phyloP scores from a whole-genome alignment of 1,140 invertebrate genomes.

The Drosophila pseudoobscura region DNA sequence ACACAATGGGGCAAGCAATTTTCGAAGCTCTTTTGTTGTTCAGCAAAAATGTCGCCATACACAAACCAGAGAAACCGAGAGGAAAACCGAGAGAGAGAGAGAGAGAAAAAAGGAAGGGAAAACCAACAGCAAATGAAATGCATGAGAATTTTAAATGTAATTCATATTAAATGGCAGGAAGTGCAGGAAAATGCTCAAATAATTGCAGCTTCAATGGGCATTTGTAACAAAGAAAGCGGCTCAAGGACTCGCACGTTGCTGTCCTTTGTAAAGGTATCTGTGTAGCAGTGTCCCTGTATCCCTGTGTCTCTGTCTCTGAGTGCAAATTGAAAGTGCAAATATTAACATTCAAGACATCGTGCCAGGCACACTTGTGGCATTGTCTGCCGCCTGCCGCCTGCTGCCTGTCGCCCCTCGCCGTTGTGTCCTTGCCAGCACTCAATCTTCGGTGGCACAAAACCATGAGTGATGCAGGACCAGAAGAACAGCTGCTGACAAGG shows the following conservation, averaged over 20 bases:
- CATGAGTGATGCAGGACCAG: conserved; percentile 36
- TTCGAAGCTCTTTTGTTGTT: conserved; percentile 24
- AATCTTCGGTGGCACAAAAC: conserved; percentile 14
- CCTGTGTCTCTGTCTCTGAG: conserved; percentile 25
- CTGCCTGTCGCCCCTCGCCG: background rate
- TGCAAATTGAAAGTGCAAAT: conserved; percentile 74
- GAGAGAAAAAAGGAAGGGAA: conserved; percentile 10
- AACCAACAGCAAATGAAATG: conserved; percentile 35
- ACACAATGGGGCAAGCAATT: conserved; percentile 32
- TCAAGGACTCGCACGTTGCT: conserved; percentile 29
- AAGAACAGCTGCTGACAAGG: conserved; percentile 47
- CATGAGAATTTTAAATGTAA: conserved; percentile 72
- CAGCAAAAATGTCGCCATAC: conserved; percentile 21
- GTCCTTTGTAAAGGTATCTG: conserved; percentile 15
- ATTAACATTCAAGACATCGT: conserved; percentile 73
- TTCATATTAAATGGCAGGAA: conserved; percentile 74
- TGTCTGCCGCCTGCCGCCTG: conserved; percentile 8
- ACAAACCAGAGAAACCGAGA: background rate
- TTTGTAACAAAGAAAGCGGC: conserved; percentile 40
- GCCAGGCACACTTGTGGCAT: conserved; percentile 68
- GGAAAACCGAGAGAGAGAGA: background rate
- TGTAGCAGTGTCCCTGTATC: background rate
- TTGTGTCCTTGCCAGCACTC: conserved; percentile 29
- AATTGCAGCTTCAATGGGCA: conserved; percentile 51
- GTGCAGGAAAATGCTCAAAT: conserved; percentile 54